Evolutionary conservation across 2,888 invertebrate species (phyloP).

Genomic region (Salticus scenicus): DNA sequence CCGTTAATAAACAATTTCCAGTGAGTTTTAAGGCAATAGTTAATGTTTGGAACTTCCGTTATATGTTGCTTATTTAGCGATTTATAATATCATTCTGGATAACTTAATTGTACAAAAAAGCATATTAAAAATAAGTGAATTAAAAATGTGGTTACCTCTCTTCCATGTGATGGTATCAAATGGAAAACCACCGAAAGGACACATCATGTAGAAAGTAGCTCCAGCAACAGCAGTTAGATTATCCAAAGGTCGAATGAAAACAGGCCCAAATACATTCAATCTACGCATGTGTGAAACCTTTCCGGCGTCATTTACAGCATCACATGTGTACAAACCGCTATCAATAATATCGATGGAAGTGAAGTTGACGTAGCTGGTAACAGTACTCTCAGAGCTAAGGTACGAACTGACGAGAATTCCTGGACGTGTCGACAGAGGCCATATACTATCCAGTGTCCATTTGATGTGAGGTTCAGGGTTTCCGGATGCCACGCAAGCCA

Average conservation of each 20-base stretch:
- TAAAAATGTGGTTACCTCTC: slow-evolving; percentile 50
- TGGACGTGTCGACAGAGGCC: slow-evolving; percentile 62
- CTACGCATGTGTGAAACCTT: slow-evolving; percentile 56
- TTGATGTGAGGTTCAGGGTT: slow-evolving; percentile 71
- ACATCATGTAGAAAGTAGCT: slow-evolving; percentile 62
- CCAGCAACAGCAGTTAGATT: slow-evolving; percentile 71
- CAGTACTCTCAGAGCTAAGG: slow-evolving; percentile 41
- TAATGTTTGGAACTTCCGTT: no score
- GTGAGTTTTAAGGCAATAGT: no score
- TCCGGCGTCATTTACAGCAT: slow-evolving; percentile 71
- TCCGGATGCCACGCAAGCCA: slow-evolving; percentile 70
- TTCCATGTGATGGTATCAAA: slow-evolving; percentile 70
- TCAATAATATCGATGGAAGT: slow-evolving; percentile 70
- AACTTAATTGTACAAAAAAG: no score
- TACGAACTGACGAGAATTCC: slow-evolving; percentile 69
- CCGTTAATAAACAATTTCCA: no score
- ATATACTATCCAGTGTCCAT: slow-evolving; percentile 71
- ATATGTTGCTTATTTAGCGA: no score
- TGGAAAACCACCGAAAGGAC: slow-evolving; percentile 72
- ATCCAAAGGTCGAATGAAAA: slow-evolving; percentile 67
- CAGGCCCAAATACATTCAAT: slow-evolving; percentile 72
- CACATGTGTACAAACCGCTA: slow-evolving; percentile 72
- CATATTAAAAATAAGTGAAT: no score
- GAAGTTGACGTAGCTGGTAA: slow-evolving; percentile 68
- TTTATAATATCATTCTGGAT: no score